Evolutionary conservation across 2,888 invertebrate genomes (phyloP).

Genomic region (Diloba caeruleocephala): DNA sequence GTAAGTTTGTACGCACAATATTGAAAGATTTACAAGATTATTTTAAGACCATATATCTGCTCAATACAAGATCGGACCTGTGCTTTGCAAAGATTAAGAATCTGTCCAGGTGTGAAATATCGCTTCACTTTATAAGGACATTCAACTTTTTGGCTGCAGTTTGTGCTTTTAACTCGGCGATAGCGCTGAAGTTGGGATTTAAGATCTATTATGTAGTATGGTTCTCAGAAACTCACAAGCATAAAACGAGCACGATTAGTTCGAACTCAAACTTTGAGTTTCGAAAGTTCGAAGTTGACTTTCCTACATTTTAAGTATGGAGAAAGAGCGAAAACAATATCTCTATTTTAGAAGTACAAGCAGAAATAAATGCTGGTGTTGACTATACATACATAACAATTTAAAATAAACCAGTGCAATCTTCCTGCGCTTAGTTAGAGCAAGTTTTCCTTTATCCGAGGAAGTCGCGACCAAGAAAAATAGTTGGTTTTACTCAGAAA

Average conservation of each 20-base stretch:
- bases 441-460: slow-evolving; percentile 59
- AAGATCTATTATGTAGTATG: too few species aligned
- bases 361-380: slow-evolving; percentile 47
- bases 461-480: slow-evolving; percentile 61
- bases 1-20: too few species aligned
- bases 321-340: slow-evolving; percentile 24
- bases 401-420: slow-evolving; percentile 55
- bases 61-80: too few species aligned
- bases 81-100: too few species aligned
- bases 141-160: too few species aligned
- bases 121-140: too few species aligned
- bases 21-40: too few species aligned
- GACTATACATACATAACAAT: slow-evolving; percentile 28
- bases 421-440: slow-evolving; percentile 53
- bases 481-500: slow-evolving; percentile 53
- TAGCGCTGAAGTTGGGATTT: too few species aligned
- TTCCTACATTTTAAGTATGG: slow-evolving; percentile 12
- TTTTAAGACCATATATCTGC: too few species aligned
- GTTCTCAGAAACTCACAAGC: too few species aligned
- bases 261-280: slow-evolving; percentile 6
- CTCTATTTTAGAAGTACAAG: slow-evolving; percentile 22
- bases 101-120: too few species aligned
- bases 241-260: slow-evolving; percentile 1
- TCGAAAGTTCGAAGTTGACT: slow-evolving; percentile 7
- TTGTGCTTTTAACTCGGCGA: too few species aligned